Evolutionary conservation across 2,113 vertebrate species (phyloP).

Genomic region (Laterallus jamaicensis): DNA sequence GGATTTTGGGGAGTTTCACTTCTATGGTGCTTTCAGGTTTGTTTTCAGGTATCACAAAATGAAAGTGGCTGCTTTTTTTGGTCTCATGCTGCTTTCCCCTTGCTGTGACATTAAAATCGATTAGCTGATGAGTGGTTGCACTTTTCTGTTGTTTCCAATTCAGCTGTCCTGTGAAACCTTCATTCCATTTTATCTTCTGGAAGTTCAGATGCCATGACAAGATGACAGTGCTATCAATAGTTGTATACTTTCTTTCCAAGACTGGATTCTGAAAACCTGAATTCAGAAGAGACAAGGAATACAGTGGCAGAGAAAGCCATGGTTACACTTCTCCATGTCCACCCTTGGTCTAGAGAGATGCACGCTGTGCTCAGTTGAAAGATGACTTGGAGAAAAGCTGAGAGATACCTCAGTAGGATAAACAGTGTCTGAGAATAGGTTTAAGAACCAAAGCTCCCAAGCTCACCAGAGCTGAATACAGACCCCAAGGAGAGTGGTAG

Average conservation of each 20-base stretch:
- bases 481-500: background rate
- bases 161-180: background rate
- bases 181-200: background rate
- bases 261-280: slow-evolving; percentile 50
- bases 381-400: background rate
- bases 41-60: background rate
- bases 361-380: background rate
- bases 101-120: background rate
- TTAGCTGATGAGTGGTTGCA: background rate
- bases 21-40: background rate
- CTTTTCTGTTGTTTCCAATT: background rate
- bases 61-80: background rate
- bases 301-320: background rate
- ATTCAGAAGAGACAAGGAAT: slow-evolving; percentile 1
- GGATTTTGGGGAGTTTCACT: slow-evolving; percentile 26
- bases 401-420: background rate
- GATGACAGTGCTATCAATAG: background rate
- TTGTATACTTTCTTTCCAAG: background rate
- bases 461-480: background rate
- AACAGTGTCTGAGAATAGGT: background rate
- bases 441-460: background rate
- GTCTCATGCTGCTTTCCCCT: background rate
- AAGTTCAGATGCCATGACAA: slow-evolving; percentile 43
- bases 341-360: background rate
- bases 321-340: background rate